Base-by-base conservation (phyloP, 2,888 invertebrate species). In the Patella pellucida region DNA sequence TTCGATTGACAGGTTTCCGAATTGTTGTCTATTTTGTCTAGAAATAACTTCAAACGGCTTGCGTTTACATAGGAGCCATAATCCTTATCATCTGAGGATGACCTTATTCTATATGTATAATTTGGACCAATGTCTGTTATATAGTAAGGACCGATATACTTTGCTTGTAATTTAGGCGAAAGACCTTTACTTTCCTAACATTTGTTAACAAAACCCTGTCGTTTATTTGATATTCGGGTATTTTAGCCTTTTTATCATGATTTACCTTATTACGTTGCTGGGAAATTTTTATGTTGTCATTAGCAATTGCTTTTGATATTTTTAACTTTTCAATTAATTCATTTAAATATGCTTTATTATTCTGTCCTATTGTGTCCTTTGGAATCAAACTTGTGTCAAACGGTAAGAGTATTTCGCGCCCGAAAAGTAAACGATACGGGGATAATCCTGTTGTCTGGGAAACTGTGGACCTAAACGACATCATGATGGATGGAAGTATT, bases 381-480 rank as follows among this genome's bases (percentile, higher is more conserved):
- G 77, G 80, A 16, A 70, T 68, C 2, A 78, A n/a, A 31, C 71
- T 31, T 19, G 76, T 76, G 71, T 80, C 80, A 76, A 77, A 70
- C n/a, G 76, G 77, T 9, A 77, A 16, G 31, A 74, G 68, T 80
- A 80, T 81, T 76, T 79, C 78, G 68, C 72, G 76, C 4, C 81
- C 79, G 71, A 81, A 82, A 23, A 81, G 52, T 54, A 81, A 72
- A 56, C 79, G 74, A 68, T 71, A 78, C 23, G 80, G 79, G 7
- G 79, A 79, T 16, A 78, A 78, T 12, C 74, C 73, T 52, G 82
- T 80, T 3, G 81, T 78, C 54, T 81, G 74, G 23, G 71, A 76
- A n/a, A 80, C 81, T 15, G 78, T 56, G n/a, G n/a, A n/a, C n/a
- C n/a, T n/a, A n/a, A n/a, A n/a, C n/a, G n/a, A n/a, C n/a, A n/a